Evolutionary conservation across 2,888 invertebrate species (phyloP), one percentile per base, ranked within the genome.

Genomic region (Melitaea athalia): DNA sequence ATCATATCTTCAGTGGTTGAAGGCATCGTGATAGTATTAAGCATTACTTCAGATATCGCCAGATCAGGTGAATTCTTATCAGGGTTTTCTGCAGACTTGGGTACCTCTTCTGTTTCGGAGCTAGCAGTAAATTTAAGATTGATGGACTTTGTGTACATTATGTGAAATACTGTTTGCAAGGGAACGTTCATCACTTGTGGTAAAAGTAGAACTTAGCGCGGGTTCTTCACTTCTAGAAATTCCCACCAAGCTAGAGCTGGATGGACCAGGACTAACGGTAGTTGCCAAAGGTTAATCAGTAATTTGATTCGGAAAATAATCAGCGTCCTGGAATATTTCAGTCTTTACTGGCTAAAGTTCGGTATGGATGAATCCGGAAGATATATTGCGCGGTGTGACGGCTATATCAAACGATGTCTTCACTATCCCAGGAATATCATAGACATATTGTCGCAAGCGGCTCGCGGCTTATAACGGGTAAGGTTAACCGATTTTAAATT

Each of bases 361-460:
- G 47, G 47, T 49, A 14, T 4, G 5, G 47, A 4, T 49, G 6
- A 49, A 49, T 49, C n/a, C 47, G 14, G 47, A 14, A n/a, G 5
- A n/a, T 49, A n/a, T n/a, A 72, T 74, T 73, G 42, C 65, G 65
- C 50, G 67, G 65, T 63, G 70, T 72, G 62, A 71, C 65, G 50
- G 68, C 71, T 53, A 67, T 61, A 68, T 70, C 64, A 69, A 72
- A 71, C 7, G 71, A 52, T 31, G 65, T 65, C 66, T 61, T 71
- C 11, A 65, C 63, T 63, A 69, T 70, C 11, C 60, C 63, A 31
- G 71, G 67, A 61, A 59, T 67, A 63, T 61, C 49, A 64, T 75
- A 70, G 31, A 75, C n/a, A n/a, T n/a, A n/a, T n/a, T n/a, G n/a
- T n/a, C n/a, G n/a, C n/a, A n/a, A n/a, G n/a, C n/a, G n/a, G n/a